These are phyloP conservation scores for Oncorhynchus clarkii DNA, from an alignment of 2,113 vertebrate species.

Conservation along the genomic window DNA sequence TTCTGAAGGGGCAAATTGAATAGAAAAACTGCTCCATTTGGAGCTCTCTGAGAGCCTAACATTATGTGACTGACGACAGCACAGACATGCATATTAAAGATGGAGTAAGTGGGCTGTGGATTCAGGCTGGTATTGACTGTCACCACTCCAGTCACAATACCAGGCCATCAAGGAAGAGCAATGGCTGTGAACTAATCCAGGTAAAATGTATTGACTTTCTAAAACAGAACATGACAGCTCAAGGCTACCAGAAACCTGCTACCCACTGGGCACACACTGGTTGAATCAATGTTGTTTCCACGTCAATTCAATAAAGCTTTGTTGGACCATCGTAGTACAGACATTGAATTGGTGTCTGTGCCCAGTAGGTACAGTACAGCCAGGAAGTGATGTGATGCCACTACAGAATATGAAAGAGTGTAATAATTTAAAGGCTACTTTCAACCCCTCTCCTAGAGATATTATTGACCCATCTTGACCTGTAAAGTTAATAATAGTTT, in stretches of 20 bases:
- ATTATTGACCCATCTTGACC: conserved; percentile 20
- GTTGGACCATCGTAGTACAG: too few relatives aligned
- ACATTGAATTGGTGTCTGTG: too few relatives aligned
- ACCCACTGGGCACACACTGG: too few relatives aligned
- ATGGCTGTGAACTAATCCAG: neutral
- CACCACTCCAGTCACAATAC: neutral
- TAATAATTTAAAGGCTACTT: conserved; percentile 14
- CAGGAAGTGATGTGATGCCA: neutral
- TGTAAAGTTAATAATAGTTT: conserved; percentile 33
- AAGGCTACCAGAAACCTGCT: too few relatives aligned
- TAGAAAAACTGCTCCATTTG: neutral
- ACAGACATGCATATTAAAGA: conserved; percentile 7
- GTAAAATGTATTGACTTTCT: neutral
- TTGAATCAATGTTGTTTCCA: too few relatives aligned
- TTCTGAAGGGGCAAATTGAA: conserved; percentile 27
- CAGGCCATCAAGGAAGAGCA: neutral
- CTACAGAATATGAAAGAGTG: neutral
- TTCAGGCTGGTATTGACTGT: neutral
- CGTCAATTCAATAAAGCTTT: too few relatives aligned
- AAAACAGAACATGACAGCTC: too few relatives aligned
- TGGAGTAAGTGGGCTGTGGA: neutral
- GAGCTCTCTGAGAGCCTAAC: conserved; percentile 12
- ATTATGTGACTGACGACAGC: conserved; percentile 39
- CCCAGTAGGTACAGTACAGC: too few relatives aligned
- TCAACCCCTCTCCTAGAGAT: neutral